Base-by-base conservation (phyloP, 2,113 vertebrate species). In the Eleginops maclovinus region DNA sequence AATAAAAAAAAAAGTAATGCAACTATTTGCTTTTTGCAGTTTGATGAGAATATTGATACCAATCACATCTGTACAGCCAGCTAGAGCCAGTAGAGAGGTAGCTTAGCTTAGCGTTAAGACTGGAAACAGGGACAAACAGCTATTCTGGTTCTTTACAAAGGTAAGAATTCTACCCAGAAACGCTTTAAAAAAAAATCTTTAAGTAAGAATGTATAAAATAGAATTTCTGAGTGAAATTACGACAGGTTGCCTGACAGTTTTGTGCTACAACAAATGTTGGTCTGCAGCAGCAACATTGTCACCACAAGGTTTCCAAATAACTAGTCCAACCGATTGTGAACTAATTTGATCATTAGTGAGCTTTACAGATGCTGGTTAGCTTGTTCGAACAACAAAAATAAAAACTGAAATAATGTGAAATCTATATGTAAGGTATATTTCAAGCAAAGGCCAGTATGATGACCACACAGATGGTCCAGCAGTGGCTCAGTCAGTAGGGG, bases 301-400 rank as follows among this genome's bases (percentile, higher is more conserved):
- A 28, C 13, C 2, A 2, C 17, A 17, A 55, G 26, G 49, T 64
- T 64, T 22, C 40, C 40, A 21, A 55, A 50, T 40, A 64, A 55
- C 50, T 3, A 47, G 50, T 56, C 54, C 9, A 36, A 68, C 54
- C 65, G 54, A 61, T 61, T 22, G 5, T 1, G 2, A 28, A 44
- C 21, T 31, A 64, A 46, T 46, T 14, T 46, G 28, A 26, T 67
- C 67, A 76, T 67, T 51, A 51, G 54, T 41, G 36, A 19, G 19
- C 22, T 24, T 53, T 49, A 41, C 2, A 67, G 55, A 1, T 43
- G 55, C 47, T 31, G 17, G 21, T 50, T 28, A 58, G 54, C 54
- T 47, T 46, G 26, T 64, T 47, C 0, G 40, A 28, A 40, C 16
- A 60, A 51, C n/a, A 50, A n/a, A 51, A 61, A 51, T 44, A 55